phyloP scores from a whole-genome alignment of 2,888 invertebrate species.

The Noctua janthina region DNA sequence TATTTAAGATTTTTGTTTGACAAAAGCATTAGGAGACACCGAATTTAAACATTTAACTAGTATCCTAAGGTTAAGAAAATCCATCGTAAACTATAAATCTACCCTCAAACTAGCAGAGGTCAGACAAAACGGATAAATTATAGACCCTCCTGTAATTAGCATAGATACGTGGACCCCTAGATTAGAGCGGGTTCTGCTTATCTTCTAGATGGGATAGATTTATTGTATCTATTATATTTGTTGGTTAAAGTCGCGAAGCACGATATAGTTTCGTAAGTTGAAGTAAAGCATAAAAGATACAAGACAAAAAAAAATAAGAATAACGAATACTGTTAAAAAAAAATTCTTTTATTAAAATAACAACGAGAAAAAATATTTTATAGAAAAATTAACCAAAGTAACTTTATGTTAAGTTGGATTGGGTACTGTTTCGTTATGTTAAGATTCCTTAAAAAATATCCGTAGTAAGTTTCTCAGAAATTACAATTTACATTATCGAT shows the following conservation, averaged over 20 bases:
- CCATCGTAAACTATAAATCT: constrained; percentile 50
- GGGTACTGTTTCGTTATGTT: not conserved
- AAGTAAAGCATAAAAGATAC: not conserved
- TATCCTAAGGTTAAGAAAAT: constrained; percentile 48
- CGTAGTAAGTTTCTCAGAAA: not conserved
- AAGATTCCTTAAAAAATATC: not conserved
- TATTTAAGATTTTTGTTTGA: not conserved
- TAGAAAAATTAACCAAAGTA: not conserved
- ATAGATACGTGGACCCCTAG: constrained; percentile 72
- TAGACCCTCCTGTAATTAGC: constrained; percentile 73
- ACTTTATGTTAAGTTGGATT: not conserved
- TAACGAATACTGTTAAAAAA: not conserved
- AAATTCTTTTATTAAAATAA: not conserved
- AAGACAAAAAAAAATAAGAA: fast-evolving
- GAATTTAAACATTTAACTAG: not conserved
- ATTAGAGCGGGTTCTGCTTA: constrained; percentile 68
- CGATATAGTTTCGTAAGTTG: not conserved
- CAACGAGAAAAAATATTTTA: not conserved
- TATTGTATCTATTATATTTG: constrained; percentile 68
- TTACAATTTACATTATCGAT: not conserved
- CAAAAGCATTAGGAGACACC: not conserved
- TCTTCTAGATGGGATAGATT: constrained; percentile 66
- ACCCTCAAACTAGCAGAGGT: constrained; percentile 57
- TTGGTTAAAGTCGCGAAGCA: constrained; percentile 14
- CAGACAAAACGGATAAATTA: constrained; percentile 71